These are phyloP conservation scores for Alviniconcha strummeri DNA, from an alignment of 2,888 invertebrate species.

Conservation along the genomic window DNA sequence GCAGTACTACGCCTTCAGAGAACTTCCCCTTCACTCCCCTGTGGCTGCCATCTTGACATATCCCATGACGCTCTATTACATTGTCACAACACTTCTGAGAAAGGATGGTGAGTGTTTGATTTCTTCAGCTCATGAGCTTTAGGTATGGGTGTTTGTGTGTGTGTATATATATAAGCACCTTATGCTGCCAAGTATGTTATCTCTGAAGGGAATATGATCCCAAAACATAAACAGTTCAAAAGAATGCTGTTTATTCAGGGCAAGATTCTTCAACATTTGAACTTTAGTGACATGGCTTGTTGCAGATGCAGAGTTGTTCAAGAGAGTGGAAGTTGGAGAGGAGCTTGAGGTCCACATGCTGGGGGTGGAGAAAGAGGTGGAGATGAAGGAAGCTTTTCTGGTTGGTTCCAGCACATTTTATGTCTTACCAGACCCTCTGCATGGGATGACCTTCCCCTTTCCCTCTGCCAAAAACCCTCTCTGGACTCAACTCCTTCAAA, in stretches of 20 bases:
- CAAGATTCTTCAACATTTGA: no score
- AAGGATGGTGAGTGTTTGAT: conserved; percentile 51
- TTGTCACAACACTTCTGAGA: conserved; percentile 54
- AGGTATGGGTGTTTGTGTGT: not conserved
- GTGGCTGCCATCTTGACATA: conserved; percentile 64
- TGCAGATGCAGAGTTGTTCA: conserved; percentile 9
- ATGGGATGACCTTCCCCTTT: not conserved
- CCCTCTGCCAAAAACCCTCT: not conserved
- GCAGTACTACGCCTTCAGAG: conserved; percentile 55
- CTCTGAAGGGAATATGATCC: no score
- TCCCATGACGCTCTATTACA: conserved; percentile 67
- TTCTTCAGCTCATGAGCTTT: no score
- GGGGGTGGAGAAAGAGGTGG: conserved; percentile 68
- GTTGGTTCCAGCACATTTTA: conserved; percentile 39
- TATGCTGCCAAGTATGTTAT: not conserved
- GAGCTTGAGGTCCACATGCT: conserved; percentile 49
- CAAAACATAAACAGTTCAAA: no score
- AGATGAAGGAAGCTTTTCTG: conserved; percentile 58
- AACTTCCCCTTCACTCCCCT: conserved; percentile 64
- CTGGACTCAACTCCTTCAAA: not conserved
- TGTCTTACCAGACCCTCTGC: not conserved
- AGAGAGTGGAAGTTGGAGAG: conserved; percentile 3
- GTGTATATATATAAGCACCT: not conserved
- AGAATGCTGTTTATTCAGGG: no score
- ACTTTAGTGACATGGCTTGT: not conserved